phyloP scores from a whole-genome alignment of 2,888 invertebrate species.

The Callimorpha dominula region DNA sequence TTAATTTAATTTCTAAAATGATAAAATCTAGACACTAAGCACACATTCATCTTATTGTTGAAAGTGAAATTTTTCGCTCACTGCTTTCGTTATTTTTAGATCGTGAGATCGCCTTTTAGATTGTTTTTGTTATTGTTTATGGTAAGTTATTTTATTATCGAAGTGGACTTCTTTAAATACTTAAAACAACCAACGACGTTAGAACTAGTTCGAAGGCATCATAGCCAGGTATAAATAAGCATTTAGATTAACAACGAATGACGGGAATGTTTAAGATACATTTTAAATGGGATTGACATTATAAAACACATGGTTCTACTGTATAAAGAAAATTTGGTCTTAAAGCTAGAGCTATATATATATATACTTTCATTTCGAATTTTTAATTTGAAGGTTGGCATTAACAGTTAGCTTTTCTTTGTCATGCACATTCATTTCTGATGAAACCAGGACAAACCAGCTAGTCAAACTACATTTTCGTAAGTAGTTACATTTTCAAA shows the following conservation, averaged over 20 bases:
- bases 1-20: conserved; percentile 2
- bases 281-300: too few relatives aligned
- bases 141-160: not conserved
- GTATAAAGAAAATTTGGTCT: not conserved
- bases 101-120: conserved; percentile 17
- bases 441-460: not conserved
- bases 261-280: not conserved
- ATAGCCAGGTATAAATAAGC: not conserved
- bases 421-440: not conserved
- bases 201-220: not conserved
- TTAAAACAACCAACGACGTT: too few relatives aligned
- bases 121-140: conserved; percentile 1
- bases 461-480: not conserved
- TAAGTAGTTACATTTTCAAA: not conserved
- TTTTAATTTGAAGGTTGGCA: too few relatives aligned
- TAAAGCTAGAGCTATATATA: too few relatives aligned
- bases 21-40: conserved; percentile 33
- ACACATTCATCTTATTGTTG: conserved; percentile 30
- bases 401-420: not conserved
- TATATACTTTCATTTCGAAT: too few relatives aligned
- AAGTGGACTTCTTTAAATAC: not conserved
- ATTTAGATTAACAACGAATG: not conserved
- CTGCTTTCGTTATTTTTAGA: conserved; percentile 35
- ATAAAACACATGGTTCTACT: not conserved
- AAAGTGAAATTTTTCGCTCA: conserved; percentile 46